Percentiles rank a stretch among this genome's conserved stretches.
Evolutionary conservation across 1,140 invertebrate species (phyloP).

Genomic region (Drosophila burlai): DNA sequence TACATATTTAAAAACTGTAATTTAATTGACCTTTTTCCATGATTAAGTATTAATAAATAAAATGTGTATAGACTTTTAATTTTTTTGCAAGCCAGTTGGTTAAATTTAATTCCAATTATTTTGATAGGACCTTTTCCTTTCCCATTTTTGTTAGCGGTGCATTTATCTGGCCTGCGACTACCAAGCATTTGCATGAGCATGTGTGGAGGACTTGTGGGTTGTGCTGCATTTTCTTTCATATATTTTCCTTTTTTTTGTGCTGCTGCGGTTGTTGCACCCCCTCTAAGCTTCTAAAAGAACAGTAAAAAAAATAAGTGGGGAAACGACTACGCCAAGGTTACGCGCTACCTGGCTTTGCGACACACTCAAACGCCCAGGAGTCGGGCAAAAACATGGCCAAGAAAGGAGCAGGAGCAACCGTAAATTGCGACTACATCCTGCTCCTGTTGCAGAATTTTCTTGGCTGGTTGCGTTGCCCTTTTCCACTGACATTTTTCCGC

Average conservation of each 20-base stretch:
- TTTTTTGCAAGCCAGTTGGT: too few relatives aligned
- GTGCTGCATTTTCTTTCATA: constrained; percentile 11
- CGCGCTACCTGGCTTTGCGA: constrained; percentile 31
- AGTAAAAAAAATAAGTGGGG: constrained; percentile 28
- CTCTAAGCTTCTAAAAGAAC: constrained; percentile 26
- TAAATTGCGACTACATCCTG: constrained; percentile 40
- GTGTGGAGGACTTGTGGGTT: constrained; percentile 17
- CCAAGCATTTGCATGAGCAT: constrained; percentile 55
- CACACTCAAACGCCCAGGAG: constrained; percentile 36
- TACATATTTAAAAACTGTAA: too few relatives aligned
- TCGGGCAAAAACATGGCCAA: constrained; percentile 5
- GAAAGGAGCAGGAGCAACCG: constrained; percentile 4
- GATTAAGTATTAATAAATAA: too few relatives aligned
- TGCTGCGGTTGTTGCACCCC: constrained; percentile 50
- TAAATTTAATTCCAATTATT: neutral
- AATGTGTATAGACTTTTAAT: too few relatives aligned
- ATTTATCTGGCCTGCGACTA: constrained; percentile 55
- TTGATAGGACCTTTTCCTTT: neutral
- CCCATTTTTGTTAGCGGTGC: constrained; percentile 37
- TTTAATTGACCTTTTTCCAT: too few relatives aligned
- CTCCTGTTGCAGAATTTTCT: constrained; percentile 46
- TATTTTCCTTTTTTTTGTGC: neutral
- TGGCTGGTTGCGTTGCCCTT: constrained; percentile 42
- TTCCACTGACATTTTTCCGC: constrained; percentile 1
- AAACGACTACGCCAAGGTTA: constrained; percentile 73